These are phyloP conservation scores for Drosophila tristis DNA, from an alignment of 1,140 invertebrate genomes.

Conservation along the genomic window DNA sequence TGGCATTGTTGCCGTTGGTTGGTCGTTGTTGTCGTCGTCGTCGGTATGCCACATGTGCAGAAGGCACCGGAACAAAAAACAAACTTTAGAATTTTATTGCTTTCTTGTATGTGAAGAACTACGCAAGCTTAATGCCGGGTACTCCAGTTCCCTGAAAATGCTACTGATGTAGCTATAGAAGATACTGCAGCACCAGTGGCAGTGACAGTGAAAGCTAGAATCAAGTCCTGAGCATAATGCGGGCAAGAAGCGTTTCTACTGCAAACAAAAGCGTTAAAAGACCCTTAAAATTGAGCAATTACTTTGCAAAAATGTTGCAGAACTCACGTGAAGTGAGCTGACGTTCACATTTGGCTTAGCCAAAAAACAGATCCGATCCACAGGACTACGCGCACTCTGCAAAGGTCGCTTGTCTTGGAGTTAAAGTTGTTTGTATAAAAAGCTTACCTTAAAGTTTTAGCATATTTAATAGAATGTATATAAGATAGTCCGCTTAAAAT, in stretches of 20 bases:
- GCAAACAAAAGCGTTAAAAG: slow-evolving; percentile 78
- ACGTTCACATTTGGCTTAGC: slow-evolving; percentile 2
- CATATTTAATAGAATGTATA: slow-evolving; percentile 70
- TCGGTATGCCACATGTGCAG: slow-evolving; percentile 69
- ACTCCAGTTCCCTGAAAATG: slow-evolving; percentile 40
- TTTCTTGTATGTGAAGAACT: slow-evolving; percentile 73
- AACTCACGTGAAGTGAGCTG: slow-evolving; percentile 67
- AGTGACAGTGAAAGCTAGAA: slow-evolving; percentile 67
- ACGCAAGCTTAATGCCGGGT: slow-evolving; percentile 20
- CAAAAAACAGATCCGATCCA: slow-evolving; percentile 29
- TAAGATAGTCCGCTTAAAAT: slow-evolving; percentile 21
- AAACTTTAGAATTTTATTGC: slow-evolving; percentile 81
- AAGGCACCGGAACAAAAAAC: slow-evolving; percentile 56
- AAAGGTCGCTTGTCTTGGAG: slow-evolving; percentile 72
- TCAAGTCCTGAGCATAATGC: slow-evolving; percentile 59
- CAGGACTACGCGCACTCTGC: slow-evolving; percentile 11
- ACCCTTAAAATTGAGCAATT: slow-evolving; percentile 82
- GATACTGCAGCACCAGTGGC: slow-evolving; percentile 27
- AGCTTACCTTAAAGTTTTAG: slow-evolving; percentile 52
- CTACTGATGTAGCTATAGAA: slow-evolving; percentile 15
- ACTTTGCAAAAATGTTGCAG: slow-evolving; percentile 81
- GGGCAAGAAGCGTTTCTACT: slow-evolving; percentile 25
- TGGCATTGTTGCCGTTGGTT: slow-evolving; percentile 77
- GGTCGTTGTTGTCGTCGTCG: slow-evolving; percentile 38
- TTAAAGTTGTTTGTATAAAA: slow-evolving; percentile 39